phyloP scores from a whole-genome alignment of 2,888 invertebrate genomes.

The Cryptocheilus praepositus region DNA sequence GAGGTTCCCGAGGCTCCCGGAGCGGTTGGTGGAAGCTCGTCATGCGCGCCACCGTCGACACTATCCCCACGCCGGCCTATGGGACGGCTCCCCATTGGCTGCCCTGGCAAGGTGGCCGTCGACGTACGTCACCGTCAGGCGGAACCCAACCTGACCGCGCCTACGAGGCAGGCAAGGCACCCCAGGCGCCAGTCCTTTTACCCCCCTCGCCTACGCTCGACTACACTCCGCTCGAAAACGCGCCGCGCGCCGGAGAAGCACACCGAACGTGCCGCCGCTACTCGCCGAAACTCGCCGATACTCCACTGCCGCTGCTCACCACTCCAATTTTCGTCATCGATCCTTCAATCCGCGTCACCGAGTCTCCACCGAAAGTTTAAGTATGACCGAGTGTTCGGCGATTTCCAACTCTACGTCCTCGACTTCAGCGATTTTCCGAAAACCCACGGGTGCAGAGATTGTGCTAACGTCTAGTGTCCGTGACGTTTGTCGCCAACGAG shows the following conservation, averaged over 20 bases:
- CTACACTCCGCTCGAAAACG: slow-evolving; percentile 24
- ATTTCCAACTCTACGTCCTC: no score
- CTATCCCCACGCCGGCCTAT: slow-evolving; percentile 70
- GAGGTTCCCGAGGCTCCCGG: slow-evolving; percentile 69
- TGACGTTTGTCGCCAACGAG: slow-evolving; percentile 1
- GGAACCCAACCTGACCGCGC: slow-evolving; percentile 62
- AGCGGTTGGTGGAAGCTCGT: slow-evolving; percentile 60
- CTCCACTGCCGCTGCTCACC: no score
- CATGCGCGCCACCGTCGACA: slow-evolving; percentile 67
- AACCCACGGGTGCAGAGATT: no score
- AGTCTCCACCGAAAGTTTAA: no score
- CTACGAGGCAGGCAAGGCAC: slow-evolving; percentile 61
- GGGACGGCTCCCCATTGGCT: slow-evolving; percentile 68
- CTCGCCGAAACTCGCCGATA: slow-evolving; percentile 9
- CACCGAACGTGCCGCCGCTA: slow-evolving; percentile 16
- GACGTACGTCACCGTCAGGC: slow-evolving; percentile 72
- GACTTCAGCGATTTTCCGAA: no score
- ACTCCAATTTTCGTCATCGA: no score
- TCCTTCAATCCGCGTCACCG: no score
- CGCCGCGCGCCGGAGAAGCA: no score
- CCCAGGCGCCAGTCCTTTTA: slow-evolving; percentile 67
- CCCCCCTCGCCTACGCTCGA: slow-evolving; percentile 68
- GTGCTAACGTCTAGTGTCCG: neutral
- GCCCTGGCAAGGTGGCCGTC: slow-evolving; percentile 72
- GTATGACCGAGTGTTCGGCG: no score